Conservation (phyloP, 1,140 invertebrate species). For the Drosophila mojavensis region DNA sequence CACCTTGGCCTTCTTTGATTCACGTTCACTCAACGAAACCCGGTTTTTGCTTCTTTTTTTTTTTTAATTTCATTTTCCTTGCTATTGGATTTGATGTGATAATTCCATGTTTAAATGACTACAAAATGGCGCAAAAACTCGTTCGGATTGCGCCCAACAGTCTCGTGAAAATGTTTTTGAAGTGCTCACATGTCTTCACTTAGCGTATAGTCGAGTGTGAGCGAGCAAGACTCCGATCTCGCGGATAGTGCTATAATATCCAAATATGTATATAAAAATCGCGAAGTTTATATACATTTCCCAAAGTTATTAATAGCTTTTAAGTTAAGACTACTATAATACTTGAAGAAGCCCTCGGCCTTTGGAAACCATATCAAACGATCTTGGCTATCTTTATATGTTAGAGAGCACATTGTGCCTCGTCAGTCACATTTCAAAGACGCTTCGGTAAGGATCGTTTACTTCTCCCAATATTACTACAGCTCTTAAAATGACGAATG, state of each 20-base stretch:
- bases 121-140: background rate
- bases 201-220: background rate
- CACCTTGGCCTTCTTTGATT: slow-evolving; percentile 6
- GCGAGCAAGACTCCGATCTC: background rate
- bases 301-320: no score
- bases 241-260: background rate
- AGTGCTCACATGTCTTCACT: background rate
- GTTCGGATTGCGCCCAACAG: background rate
- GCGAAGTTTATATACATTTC: no score
- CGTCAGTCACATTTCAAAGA: slow-evolving; percentile 53
- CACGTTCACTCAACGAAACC: background rate
- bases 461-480: slow-evolving; percentile 17
- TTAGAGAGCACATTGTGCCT: slow-evolving; percentile 6
- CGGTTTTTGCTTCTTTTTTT: background rate
- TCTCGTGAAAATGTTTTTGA: background rate
- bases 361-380: slow-evolving; percentile 23
- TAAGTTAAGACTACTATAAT: no score
- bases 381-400: slow-evolving; percentile 45
- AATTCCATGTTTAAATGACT: background rate
- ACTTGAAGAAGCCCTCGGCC: background rate
- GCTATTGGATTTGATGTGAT: background rate
- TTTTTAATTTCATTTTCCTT: background rate
- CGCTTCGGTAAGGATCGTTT: slow-evolving; percentile 46
- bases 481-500: slow-evolving; percentile 27
- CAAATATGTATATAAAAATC: no score